Base-by-base conservation (phyloP, 1,140 invertebrate genomes). In the Heliothis subflexa region DNA sequence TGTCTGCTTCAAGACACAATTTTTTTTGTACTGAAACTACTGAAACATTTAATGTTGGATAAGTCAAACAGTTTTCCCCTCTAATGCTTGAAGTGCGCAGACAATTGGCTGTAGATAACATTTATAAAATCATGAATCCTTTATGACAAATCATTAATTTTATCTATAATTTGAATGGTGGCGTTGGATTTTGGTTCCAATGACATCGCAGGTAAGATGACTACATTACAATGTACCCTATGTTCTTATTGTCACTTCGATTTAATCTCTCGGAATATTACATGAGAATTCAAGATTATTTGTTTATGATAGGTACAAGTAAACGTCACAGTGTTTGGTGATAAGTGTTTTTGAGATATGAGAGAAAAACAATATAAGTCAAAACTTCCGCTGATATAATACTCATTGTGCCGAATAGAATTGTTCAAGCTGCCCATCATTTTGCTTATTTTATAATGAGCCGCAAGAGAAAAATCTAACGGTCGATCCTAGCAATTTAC, bases 121-220 rank as follows among this genome's bases (percentile, higher is more conserved):
- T 64, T 40, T n/a, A 3, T 59, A 25, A 33, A 0, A 73, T 49
- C 54, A 59, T 2, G n/a, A 59, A 61, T 33, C 49, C 10, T 54
- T 18, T 59, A 21, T 49, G 16, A 47, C 59, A 52, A 50, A 75
- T 52, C 18, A 64, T 64, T 62, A 62, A 62, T 62, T 52, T 49
- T 40, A 40, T 47, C 54, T 55, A 50, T 28, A 49, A 52, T 64
- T 75, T 75, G 28, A 64, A 33, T 61, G 73, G 73, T 75, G 73
- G 73, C 25, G 73, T 75, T 75, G 73, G 71, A 68, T 68, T 68
- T 73, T 40, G 33, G 47, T 75, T 16, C 28, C 59, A 50, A 75
- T 62, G 21, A 47, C 45, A 62, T 64, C 7, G n/a, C 73, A 75
- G 73, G 73, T 75, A 64, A 75, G 73, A 75, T 18, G 14, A 64